Evolutionary conservation across 2,888 invertebrate species (phyloP), one percentile per base, ranked within the genome.

Genomic region (Sarcophaga variegata): DNA sequence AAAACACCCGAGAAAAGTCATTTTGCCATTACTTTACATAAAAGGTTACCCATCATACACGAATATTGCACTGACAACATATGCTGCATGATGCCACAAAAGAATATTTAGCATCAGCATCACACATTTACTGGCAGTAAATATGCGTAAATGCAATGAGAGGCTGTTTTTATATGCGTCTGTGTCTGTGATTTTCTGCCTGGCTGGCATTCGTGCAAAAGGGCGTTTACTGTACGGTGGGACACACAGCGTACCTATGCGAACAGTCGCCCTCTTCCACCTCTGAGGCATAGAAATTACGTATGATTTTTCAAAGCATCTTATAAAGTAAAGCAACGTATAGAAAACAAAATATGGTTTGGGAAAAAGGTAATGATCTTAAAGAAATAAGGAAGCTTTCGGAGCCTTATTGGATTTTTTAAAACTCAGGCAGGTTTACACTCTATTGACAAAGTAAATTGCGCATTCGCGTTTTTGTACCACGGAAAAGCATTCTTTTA

Each of bases 201-300:
- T 54, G 49, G 78, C 81, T 83, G 25, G 10, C 69, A 64, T 17
- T 83, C 72, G 77, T 80, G 64, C 74, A 75, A 81, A 76, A 67
- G 76, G 87, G 84, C 84, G 84, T 84, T 81, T 54, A 78, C 78
- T 71, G 64, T 78, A 70, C 64, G 64, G 69, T 78, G 71, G 74
- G 69, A 64, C 80, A 67, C 25, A 54, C 49, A 59, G 47, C 25
- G 17, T 47, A 77, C 60, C 80, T 60, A 70, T 47, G 72, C 6
- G 11, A 64, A 62, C 22, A 0, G 22, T 14, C 5, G 25, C n/a
- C n/a, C 66, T 37, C 59, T 45, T 54, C 67, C 49, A 54, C 14
- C 62, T 66, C 25, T 37, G 5, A 62, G 45, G n/a, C 64, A 25
- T 67, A 4, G 69, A 54, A 72, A 14, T 12, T 17, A 37, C 27